These are phyloP conservation scores for Tragelaphus scriptus DNA, from an alignment of 2,113 vertebrate species.

Conservation along the genomic window DNA sequence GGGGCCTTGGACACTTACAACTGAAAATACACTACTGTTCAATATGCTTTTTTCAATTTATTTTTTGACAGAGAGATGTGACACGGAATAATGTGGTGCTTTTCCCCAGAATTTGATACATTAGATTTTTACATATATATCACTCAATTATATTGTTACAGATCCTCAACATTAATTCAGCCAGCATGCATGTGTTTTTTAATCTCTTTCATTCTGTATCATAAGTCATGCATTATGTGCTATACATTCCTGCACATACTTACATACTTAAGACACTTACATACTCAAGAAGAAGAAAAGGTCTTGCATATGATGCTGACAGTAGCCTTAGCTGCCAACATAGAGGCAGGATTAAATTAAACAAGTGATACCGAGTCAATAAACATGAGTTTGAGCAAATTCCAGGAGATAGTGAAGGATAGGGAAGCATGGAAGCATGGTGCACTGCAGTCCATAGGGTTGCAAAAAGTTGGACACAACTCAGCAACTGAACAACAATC, in stretches of 20 bases:
- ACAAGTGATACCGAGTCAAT: not conserved
- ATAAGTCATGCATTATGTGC: not conserved
- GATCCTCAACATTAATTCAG: not conserved
- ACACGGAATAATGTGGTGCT: not conserved
- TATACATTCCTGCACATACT: not conserved
- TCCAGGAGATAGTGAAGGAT: not conserved
- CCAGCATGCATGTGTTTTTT: not conserved
- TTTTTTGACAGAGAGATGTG: conserved; percentile 4
- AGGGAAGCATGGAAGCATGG: not conserved
- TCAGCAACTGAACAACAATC: not conserved
- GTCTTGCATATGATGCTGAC: not conserved
- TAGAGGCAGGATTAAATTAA: not conserved
- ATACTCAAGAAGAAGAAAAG: not conserved
- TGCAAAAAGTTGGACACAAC: not conserved
- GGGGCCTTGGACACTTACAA: not conserved
- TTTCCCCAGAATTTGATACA: not conserved
- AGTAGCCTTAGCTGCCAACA: not conserved
- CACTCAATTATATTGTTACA: not conserved
- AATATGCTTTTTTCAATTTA: not conserved
- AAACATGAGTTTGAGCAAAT: not conserved
- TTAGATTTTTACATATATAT: not conserved
- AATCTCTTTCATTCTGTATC: not conserved
- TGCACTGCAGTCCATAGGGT: not conserved
- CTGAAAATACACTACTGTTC: not conserved
- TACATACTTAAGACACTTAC: not conserved